Evolutionary conservation across 2,113 vertebrate genomes (phyloP).

Genomic region (Microtus richardsoni): DNA sequence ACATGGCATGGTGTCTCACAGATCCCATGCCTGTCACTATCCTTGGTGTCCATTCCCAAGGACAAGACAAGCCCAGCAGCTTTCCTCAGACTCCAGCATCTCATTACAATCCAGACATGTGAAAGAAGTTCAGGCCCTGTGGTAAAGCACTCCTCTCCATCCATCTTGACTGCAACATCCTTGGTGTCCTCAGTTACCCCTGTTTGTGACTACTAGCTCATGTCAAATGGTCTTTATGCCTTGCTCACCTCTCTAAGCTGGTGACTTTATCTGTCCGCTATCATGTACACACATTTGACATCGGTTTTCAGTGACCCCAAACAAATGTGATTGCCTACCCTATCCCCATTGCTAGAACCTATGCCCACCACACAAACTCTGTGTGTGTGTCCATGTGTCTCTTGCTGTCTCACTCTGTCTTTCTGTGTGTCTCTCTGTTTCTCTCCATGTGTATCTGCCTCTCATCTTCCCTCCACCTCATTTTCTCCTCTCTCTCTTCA

Average conservation of each 20-base stretch:
- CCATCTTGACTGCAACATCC: rapidly evolving
- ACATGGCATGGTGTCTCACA: no score
- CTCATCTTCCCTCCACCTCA: no score
- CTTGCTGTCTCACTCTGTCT: no score
- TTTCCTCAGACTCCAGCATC: background rate
- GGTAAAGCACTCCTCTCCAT: rapidly evolving
- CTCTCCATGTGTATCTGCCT: background rate
- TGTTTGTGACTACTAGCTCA: background rate
- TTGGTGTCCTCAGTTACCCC: no score
- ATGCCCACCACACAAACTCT: no score
- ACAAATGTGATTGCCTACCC: background rate
- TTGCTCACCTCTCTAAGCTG: no score
- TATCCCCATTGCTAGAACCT: background rate
- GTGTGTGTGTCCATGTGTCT: background rate
- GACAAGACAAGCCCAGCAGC: rapidly evolving
- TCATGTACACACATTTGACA: background rate
- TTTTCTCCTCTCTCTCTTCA: background rate
- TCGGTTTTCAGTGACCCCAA: background rate
- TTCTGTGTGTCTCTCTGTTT: background rate
- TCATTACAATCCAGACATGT: rapidly evolving
- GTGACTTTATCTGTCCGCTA: background rate
- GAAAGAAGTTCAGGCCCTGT: rapidly evolving
- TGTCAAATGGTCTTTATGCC: background rate
- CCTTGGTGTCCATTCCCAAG: background rate
- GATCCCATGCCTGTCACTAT: rapidly evolving